These are phyloP conservation scores for Acleris sparsana DNA, from an alignment of 2,888 invertebrate genomes.

Conservation along the genomic window DNA sequence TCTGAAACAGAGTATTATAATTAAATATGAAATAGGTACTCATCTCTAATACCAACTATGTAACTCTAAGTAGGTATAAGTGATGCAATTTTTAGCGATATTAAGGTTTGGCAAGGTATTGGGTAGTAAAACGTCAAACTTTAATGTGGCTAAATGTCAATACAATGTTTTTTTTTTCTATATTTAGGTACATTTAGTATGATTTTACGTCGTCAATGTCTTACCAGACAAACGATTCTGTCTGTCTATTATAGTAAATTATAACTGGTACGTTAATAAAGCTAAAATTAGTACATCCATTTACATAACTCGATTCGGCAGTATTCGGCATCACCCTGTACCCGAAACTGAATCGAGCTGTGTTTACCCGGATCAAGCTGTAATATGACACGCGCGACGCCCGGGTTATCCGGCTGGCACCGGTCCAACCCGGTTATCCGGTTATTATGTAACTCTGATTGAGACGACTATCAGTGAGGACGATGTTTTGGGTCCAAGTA, in stretches of 20 bases:
- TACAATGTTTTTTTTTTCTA: too few species aligned
- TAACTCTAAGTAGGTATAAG: too few species aligned
- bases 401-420: slow-evolving; percentile 5
- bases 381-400: slow-evolving; percentile 7
- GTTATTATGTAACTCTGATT: slow-evolving; percentile 15
- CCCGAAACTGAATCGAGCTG: slow-evolving; percentile 5
- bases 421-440: slow-evolving; percentile 12
- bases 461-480: not conserved
- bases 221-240: not conserved
- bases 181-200: too few species aligned
- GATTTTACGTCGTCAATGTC: too few species aligned
- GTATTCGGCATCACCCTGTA: not conserved
- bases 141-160: too few species aligned
- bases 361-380: slow-evolving; percentile 16
- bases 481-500: not conserved
- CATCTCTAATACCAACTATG: too few species aligned
- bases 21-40: too few species aligned
- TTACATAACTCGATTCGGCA: not conserved
- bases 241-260: not conserved
- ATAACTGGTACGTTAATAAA: not conserved
- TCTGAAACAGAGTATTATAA: too few species aligned
- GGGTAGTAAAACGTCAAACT: too few species aligned
- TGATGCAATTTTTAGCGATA: too few species aligned
- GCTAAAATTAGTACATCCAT: not conserved
- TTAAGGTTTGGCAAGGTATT: too few species aligned